Base-by-base conservation (phyloP, 2,113 vertebrate species). In the Octodon degus region DNA sequence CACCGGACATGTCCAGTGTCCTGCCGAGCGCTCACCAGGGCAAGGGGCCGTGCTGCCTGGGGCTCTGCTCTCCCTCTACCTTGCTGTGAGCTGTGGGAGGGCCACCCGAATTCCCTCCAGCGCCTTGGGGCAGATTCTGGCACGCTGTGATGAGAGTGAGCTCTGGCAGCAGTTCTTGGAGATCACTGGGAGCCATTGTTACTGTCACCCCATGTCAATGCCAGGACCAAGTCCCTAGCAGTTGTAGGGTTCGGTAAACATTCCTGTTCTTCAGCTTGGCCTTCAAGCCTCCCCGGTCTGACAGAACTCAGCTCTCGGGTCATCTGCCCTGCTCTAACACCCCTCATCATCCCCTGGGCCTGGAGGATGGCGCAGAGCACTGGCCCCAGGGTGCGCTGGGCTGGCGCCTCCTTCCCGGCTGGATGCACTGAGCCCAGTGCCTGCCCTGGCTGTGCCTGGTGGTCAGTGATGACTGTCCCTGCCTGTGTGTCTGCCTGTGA, bases 101-200 rank as follows among this genome's bases (percentile, higher is more conserved):
- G 87, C 76, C 90, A 43, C 70, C 79, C 91, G 92, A 79, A 89
- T 92, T 92, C 50, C 76, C 96, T 93, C 32, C 24, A 43, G 68
- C 90, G 34, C 58, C 65, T 55, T 55, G 30, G 32, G 47, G 81
- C 77, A 30, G 92, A 88, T 82, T 68, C 55, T 55, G 55, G 47
- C 47, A 50, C 47, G 47, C 47, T 50, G 47, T 50, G 55, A 55
- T 16, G 55, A 55, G 55, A 55, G 55, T 55, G 7, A 55, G 55
- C 65, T 93, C n/a, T 94, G 50, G 0, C 22, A 89, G 79, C 14
- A 67, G 82, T 62, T 76, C 82, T 94, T 79, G 67, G 19, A 60
- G 93, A 82, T 92, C 53, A 77, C n/a, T 37, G 72, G 70, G 53
- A n/a, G 79, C 60, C 2, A 5, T 20, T 22, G 60, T 62, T 62